Base-by-base conservation (phyloP, 2,888 invertebrate species). In the Thereva nobilitata region DNA sequence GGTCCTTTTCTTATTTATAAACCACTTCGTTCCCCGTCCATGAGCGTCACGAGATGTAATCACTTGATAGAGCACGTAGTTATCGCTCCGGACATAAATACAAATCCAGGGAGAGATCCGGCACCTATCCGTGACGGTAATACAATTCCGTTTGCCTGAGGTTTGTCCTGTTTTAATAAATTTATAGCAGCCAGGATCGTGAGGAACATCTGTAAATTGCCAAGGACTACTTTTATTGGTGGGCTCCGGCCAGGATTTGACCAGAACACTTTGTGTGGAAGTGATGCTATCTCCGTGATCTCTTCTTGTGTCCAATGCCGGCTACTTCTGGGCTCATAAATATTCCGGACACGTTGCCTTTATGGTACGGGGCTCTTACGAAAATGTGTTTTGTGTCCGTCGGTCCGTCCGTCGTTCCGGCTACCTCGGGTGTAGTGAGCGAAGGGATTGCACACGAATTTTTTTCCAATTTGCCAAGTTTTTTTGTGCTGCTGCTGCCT, bases 361-460 rank as follows among this genome's bases (percentile, higher is more conserved):
- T 66, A 66, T 66, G 66, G 59, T 61, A 53, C 54, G 66, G 66
- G 57, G 61, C 66, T 59, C 59, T 66, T 41, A 23, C 23, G 59
- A 59, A 66, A 66, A 66, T 66, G 59, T 66, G 50, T 53, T 52
- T 45, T 61, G 37, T 66, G 66, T 57, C 57, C 50, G 49, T 50
- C 50, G 23, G 1, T 23, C 23, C 23, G 23, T 23, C 23, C 23
- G 23, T 23, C 23, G 23, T 23, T 23, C 23, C 23, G 23, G 23
- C 23, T 23, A 23, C 23, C 23, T 23, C 23, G 47, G 41, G 52
- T 40, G 38, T 35, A 57, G 41, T 57, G 23, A 56, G 47, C 41
- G n/a, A 45, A 37, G 54, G 52, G 52, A 56, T 50, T 50, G 49
- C 49, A 23, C 23, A 56, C 44, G 38, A 49, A 57, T 53, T 53